phyloP scores from a whole-genome alignment of 2,888 invertebrate species.

The Tenthredo livida region DNA sequence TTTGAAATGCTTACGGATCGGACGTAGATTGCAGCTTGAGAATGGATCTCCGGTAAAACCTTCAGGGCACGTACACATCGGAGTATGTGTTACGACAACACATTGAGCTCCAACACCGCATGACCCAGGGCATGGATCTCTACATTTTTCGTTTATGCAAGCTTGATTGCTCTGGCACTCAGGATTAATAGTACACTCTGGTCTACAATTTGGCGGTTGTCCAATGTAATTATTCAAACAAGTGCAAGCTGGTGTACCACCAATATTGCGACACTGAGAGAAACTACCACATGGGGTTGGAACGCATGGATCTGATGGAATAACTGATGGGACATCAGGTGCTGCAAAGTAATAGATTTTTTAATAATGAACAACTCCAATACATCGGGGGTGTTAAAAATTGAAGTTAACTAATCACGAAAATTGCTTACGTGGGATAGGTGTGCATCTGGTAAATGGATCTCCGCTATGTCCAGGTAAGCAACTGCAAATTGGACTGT shows the following conservation, averaged over 20 bases:
- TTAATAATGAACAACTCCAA: not conserved
- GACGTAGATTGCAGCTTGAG: constrained; percentile 65
- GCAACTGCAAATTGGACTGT: constrained; percentile 87
- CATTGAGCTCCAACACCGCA: constrained; percentile 76
- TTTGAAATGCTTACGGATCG: constrained; percentile 60
- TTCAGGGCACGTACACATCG: constrained; percentile 75
- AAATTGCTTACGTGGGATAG: constrained; percentile 71
- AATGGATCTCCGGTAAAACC: constrained; percentile 74
- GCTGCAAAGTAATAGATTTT: constrained; percentile 51
- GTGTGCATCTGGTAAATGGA: constrained; percentile 83
- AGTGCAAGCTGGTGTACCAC: constrained; percentile 78
- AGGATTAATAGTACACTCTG: constrained; percentile 80
- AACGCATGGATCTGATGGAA: constrained; percentile 82
- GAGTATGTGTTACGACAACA: constrained; percentile 71
- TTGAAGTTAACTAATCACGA: not conserved
- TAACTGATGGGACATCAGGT: constrained; percentile 42
- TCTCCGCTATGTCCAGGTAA: constrained; percentile 82
- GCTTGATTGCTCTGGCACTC: constrained; percentile 80
- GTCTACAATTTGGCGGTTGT: constrained; percentile 80
- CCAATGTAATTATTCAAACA: constrained; percentile 79
- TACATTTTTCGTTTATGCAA: constrained; percentile 78
- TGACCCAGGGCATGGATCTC: constrained; percentile 73
- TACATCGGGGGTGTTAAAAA: not conserved
- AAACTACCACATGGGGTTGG: constrained; percentile 86
- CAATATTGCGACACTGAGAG: constrained; percentile 80